Evolutionary conservation across 2,113 vertebrate species (phyloP), one percentile per base, ranked within the genome.

Genomic region (Coracopsis vasa): DNA sequence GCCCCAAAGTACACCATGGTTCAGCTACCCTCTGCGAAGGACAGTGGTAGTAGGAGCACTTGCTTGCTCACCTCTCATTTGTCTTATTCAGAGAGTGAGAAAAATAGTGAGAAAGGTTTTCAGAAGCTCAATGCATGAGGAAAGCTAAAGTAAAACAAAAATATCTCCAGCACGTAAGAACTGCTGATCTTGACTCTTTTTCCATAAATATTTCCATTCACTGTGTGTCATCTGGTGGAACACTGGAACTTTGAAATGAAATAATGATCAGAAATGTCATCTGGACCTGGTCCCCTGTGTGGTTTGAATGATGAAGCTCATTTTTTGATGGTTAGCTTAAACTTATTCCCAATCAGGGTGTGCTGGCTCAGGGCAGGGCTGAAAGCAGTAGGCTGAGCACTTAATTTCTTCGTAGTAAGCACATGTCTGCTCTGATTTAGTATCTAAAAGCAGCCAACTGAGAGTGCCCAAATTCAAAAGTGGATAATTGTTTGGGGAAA

Each of bases 151-250:
- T 96, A 56, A 98, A 96, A 88, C 90, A 69, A 75, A 96, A 78
- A 31, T 97, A 96, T 85, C 81, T 98, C 72, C 90, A 98, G 75
- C 98, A 98, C 97, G 98, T 98, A 96, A 95, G 97, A 53, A 86
- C 53, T 29, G 19, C 13, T 58, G 37, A 44, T 39, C 42, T 25
- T 2, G 2, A 31, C 28, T 45, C 33, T 50, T 54, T 42, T 33
- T 48, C 29, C 41, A 27, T 42, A 33, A 48, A 54, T 67, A 62
- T n/a, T 39, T 33, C 47, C 6, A 44, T 56, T 45, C 47, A 19
- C 33, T 2, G 0, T 5, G 23, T 62, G 61, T 50, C 42, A 62
- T 27, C 84, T 48, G 53, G 19, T 80, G 28, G 67, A 48, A 42
- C 29, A 31, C 3, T 39, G 33, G 33, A 74, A 44, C 42, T 74